A percentile compares a stretch with the other conserved stretches of the same genome.
phyloP scores from a whole-genome alignment of 2,888 invertebrate species.

The Oligia latruncula region DNA sequence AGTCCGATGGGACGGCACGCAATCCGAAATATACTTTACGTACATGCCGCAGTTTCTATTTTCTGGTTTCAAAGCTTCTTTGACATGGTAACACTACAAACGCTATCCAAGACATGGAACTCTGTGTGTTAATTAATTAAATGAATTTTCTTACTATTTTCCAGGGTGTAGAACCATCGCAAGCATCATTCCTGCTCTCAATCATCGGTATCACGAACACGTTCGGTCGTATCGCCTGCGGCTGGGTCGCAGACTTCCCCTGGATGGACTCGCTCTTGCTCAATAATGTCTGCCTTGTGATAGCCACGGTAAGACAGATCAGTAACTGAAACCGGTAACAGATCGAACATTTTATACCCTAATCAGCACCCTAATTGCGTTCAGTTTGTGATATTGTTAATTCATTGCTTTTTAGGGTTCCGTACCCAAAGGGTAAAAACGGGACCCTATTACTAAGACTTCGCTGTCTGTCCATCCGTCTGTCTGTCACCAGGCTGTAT shows the following conservation, averaged over 20 bases:
- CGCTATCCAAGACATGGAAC: not conserved
- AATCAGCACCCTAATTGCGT: not conserved
- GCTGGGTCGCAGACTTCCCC: slow-evolving; percentile 97
- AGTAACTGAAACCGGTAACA: not conserved
- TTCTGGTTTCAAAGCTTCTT: not conserved
- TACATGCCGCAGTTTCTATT: not conserved
- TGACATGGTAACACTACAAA: not conserved
- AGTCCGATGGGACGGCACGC: too few relatives aligned
- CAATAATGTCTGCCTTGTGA: slow-evolving; percentile 97
- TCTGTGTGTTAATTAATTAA: not conserved
- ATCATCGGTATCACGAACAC: slow-evolving; percentile 98
- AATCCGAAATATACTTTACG: not conserved
- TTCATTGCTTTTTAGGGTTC: too few relatives aligned
- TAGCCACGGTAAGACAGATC: slow-evolving; percentile 92
- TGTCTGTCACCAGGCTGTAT: too few relatives aligned
- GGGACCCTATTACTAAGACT: too few relatives aligned
- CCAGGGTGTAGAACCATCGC: slow-evolving; percentile 92
- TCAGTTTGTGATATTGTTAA: too few relatives aligned
- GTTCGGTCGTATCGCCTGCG: slow-evolving; percentile 96
- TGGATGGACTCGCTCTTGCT: slow-evolving; percentile 97
- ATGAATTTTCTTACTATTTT: slow-evolving; percentile 64
- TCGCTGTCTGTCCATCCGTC: too few relatives aligned
- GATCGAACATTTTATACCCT: not conserved
- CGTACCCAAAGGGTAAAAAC: too few relatives aligned
- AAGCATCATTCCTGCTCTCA: slow-evolving; percentile 94